These are phyloP conservation scores for Nomia melanderi DNA, from an alignment of 1,140 invertebrate genomes.

Conservation along the genomic window DNA sequence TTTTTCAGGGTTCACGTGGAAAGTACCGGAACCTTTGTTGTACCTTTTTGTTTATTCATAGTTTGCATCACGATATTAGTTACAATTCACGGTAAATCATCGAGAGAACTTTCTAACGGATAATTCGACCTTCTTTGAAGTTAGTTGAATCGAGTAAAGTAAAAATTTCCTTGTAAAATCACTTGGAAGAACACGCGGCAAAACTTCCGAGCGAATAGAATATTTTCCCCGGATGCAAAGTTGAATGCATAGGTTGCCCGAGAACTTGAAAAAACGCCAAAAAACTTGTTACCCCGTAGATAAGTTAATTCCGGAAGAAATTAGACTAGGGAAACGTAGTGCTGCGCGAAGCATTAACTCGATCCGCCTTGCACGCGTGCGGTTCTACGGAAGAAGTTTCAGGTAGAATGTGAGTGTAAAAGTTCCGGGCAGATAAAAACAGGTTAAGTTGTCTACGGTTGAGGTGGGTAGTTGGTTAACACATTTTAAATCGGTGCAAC, in stretches of 20 bases:
- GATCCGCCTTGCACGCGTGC: background rate
- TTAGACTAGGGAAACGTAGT: background rate
- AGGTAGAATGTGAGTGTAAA: background rate
- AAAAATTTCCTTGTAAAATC: too few relatives aligned
- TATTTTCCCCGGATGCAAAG: too few relatives aligned
- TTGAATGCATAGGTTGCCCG: too few relatives aligned
- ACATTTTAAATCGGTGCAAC: conserved; percentile 5
- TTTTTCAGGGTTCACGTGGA: background rate
- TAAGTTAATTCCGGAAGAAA: background rate
- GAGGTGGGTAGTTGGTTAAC: background rate
- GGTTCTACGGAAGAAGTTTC: background rate
- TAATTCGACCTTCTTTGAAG: too few relatives aligned
- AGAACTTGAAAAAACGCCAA: background rate
- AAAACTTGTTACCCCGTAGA: background rate
- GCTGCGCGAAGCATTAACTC: background rate
- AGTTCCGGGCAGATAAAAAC: conserved; percentile 4
- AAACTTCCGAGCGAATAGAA: too few relatives aligned
- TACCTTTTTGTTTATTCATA: too few relatives aligned
- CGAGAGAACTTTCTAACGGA: too few relatives aligned
- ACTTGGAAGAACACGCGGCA: too few relatives aligned
- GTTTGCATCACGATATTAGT: too few relatives aligned
- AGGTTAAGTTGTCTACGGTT: conserved; percentile 11
- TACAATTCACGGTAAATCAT: too few relatives aligned
- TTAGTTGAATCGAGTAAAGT: too few relatives aligned
- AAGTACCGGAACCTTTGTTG: background rate